Evolutionary conservation across 2,797 vertebrate genomes (phyloP), one percentile per base, ranked within the genome.

Genomic region (Etheostoma perlongum): DNA sequence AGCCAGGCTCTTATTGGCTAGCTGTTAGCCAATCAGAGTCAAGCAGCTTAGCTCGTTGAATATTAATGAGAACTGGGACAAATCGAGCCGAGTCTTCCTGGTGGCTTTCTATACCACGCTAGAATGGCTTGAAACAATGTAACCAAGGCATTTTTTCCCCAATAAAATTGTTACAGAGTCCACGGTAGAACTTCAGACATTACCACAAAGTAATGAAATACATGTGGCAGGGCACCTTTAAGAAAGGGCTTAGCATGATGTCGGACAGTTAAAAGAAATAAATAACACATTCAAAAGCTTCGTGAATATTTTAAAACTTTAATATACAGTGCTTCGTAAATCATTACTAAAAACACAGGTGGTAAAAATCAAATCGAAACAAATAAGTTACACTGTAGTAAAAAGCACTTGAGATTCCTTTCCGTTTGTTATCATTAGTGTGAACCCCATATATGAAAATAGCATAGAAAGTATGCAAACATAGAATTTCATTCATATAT

Each of bases 341-440:
- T 94, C 91, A 94, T 94, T 94, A 93, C 92, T 94, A 93, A 93
- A 95, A 96, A 94, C 93, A 94, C 93, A 94, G 92, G 89, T 92
- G 90, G 93, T 94, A 94, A 92, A 95, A 95, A 94, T 93, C 85
- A 93, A 93, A 94, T 84, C 77, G 51, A 91, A 94, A 93, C 92
- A 94, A 95, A 96, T 95, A 96, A 95, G 85, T 95, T 96, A 95
- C 89, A 93, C 88, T 86, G 92, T 94, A 93, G 93, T 94, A 96
- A 95, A 94, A 95, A 95, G 94, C 93, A 94, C 83, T 94, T 93
- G 91, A 94, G 91, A 95, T 91, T 91, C 89, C 88, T 79, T 91
- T 93, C 88, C 12, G 52, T 92, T 88, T 74, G 87, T 91, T 82
- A 85, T 81, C 88, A 82, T 95, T 94, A 94, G 94, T 95, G 94